Evolutionary conservation across 2,113 vertebrate genomes (phyloP), one percentile per base, ranked within the genome.

Genomic region (Cathartes aura): DNA sequence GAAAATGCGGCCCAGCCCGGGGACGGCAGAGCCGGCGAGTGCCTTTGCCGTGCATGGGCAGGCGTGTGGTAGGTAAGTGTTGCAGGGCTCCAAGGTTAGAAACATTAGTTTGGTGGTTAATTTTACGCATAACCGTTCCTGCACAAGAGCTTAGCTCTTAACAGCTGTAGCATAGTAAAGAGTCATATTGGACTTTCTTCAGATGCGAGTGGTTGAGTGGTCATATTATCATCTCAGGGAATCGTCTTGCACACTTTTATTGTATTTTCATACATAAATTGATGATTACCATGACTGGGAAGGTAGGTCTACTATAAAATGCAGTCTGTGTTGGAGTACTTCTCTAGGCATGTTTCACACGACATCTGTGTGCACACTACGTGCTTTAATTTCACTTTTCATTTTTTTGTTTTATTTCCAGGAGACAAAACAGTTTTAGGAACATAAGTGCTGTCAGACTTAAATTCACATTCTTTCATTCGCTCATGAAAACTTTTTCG

Each of bases 21-120:
- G 30, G 11, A 24, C 15, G 38, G 34, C 68, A 56, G 53, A 26
- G 60, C n/a, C 18, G 68, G 62, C 5, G 8, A 5, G n/a, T 2
- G 30, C 38, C 50, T 36, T 22, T 9, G 34, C 62, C 11, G 4
- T 21, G 82, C 5, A 34, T 12, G 2, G 47, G 21, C 60, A 2
- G 38, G 79, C 12, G 12, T 40, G 55, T 4, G 80, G 19, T 6
- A 1, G 64, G 58, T 32, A 52, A 2, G 58, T 3, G 36, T 18
- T 22, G 53, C 50, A 3, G 83, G 38, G 8, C 30, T 8, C 36
- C 50, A 0, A 70, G 19, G 2, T 3, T 3, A 1, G 53, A 24
- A 34, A 1, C 52, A 0, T 2, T 3, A 11, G 4, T 18, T 7
- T 21, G 4, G 8, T 8, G 20, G 15, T 29, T 18, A 0, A 3